A percentile compares a stretch with the other conserved stretches of the same genome.
Conservation (phyloP, 1,140 invertebrate genomes). For the Leptestheria dahalacensis region DNA sequence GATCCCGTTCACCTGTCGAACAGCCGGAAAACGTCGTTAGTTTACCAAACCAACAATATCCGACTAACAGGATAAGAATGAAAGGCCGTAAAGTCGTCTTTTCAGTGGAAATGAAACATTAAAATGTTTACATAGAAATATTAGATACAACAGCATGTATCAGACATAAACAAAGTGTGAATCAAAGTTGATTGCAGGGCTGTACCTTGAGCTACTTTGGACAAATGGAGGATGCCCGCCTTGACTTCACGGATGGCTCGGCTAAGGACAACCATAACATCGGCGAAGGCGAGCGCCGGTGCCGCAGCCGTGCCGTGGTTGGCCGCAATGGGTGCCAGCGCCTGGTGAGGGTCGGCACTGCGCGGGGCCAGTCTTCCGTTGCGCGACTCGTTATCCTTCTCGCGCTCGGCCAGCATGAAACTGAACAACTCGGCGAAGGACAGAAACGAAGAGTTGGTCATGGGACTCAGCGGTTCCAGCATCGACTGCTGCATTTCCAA, state of each 20-base stretch:
- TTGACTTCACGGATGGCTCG: conserved; percentile 57
- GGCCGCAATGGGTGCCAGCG: neutral
- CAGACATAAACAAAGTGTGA: no score
- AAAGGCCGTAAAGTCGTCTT: no score
- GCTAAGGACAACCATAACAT: conserved; percentile 63
- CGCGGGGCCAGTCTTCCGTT: conserved; percentile 5
- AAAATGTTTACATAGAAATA: no score
- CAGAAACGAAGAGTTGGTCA: conserved; percentile 82
- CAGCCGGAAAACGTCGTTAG: conserved; percentile 29
- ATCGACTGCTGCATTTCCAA: conserved; percentile 86
- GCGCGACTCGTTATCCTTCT: conserved; percentile 24
- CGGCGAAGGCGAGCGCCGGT: conserved; percentile 57
- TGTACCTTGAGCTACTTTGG: conserved; percentile 20
- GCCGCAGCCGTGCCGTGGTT: conserved; percentile 37
- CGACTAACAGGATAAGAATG: conserved; percentile 27
- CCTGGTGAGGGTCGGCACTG: neutral
- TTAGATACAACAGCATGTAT: no score
- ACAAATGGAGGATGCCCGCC: conserved; percentile 30
- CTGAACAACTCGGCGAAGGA: conserved; percentile 90
- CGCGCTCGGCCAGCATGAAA: conserved; percentile 68
- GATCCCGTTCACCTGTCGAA: conserved; percentile 46
- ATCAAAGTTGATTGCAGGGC: no score
- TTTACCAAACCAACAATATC: conserved; percentile 26
- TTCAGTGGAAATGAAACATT: no score
- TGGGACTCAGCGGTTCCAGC: conserved; percentile 78